Conservation (phyloP, 2,888 invertebrate genomes). For the Chydorus sphaericus region DNA sequence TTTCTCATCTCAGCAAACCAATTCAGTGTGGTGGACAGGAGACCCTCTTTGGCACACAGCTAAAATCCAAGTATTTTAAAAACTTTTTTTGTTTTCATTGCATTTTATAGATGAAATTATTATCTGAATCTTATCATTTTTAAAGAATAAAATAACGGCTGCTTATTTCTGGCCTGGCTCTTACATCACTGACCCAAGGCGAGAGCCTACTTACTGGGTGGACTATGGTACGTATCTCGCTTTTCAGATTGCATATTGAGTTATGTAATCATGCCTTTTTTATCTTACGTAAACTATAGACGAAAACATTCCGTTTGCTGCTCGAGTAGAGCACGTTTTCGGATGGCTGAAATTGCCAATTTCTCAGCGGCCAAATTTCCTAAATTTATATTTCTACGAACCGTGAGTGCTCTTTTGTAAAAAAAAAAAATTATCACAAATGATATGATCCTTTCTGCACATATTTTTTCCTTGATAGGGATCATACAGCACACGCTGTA, state of each 20-base stretch:
- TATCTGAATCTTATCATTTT: too few species aligned
- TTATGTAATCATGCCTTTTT: too few species aligned
- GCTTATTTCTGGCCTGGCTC: constrained; percentile 9
- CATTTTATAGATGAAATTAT: not conserved
- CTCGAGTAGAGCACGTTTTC: constrained; percentile 42
- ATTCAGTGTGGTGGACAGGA: constrained; percentile 8
- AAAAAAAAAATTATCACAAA: too few species aligned
- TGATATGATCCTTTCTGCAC: too few species aligned
- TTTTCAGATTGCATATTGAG: too few species aligned
- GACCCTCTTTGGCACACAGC: constrained; percentile 11
- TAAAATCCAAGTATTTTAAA: not conserved
- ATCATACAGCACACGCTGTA: too few species aligned
- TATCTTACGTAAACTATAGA: too few species aligned
- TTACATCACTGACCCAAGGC: constrained; percentile 5
- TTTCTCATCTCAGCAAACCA: not conserved
- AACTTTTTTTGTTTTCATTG: not conserved
- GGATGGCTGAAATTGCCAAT: constrained; percentile 40
- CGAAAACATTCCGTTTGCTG: constrained; percentile 31
- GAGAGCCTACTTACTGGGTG: constrained; percentile 3
- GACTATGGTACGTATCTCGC: too few species aligned
- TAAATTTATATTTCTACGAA: constrained; percentile 51
- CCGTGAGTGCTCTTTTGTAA: constrained; percentile 48
- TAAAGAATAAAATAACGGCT: not conserved
- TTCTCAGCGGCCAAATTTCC: constrained; percentile 46
- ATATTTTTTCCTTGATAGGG: too few species aligned